Percentiles rank a stretch among this genome's conserved stretches.
phyloP scores from a whole-genome alignment of 2,113 vertebrate genomes.

The Neogobius melanostomus region DNA sequence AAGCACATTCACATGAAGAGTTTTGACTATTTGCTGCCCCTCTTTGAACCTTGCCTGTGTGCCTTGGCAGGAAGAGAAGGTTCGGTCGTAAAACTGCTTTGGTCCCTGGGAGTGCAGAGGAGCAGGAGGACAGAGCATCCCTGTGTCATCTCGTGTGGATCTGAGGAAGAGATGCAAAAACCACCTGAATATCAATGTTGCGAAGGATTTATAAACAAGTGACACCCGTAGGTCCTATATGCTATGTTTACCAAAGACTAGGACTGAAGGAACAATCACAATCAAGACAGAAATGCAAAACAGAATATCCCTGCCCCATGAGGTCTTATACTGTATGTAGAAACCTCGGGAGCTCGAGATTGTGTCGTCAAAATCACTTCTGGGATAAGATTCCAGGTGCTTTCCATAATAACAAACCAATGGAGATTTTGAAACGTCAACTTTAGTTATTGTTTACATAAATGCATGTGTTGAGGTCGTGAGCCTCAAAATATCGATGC shows the following conservation, averaged over 20 bases:
- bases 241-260: neutral
- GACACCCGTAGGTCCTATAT: neutral
- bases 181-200: conserved; percentile 14
- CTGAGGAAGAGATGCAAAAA: conserved; percentile 15
- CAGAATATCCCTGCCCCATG: too few species aligned
- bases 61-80: conserved; percentile 66
- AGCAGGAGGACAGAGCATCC: conserved; percentile 63
- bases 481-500: too few species aligned
- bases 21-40: conserved; percentile 16
- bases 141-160: conserved; percentile 59
- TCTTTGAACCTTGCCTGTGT: conserved; percentile 57
- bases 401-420: too few species aligned
- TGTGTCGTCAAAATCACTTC: too few species aligned
- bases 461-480: too few species aligned
- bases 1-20: too few species aligned
- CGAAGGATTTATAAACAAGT: neutral
- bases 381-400: too few species aligned
- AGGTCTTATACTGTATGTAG: too few species aligned
- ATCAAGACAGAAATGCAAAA: too few species aligned
- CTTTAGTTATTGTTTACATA: too few species aligned
- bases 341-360: too few species aligned
- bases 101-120: conserved; percentile 58
- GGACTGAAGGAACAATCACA: neutral
- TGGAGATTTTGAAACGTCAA: too few species aligned
- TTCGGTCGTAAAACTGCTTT: conserved; percentile 62